Evolutionary conservation across 2,888 invertebrate species (phyloP).

Genomic region (Druceiella hillmani): DNA sequence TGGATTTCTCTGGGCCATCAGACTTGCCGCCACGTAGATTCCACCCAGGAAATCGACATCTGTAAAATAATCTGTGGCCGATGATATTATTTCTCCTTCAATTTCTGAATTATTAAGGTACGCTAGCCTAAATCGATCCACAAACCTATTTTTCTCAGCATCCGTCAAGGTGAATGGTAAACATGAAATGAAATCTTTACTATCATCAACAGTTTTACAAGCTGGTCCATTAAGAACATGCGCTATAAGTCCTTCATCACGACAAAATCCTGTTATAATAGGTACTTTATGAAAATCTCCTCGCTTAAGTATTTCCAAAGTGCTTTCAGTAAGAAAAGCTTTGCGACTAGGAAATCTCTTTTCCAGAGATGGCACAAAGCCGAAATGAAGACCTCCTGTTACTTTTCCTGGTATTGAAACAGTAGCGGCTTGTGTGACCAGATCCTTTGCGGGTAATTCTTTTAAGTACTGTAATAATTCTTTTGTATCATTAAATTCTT

Average conservation of each 20-base stretch:
- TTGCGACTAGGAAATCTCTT: constrained; percentile 35
- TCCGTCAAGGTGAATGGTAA: constrained; percentile 34
- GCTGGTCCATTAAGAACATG: constrained; percentile 23
- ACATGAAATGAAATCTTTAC: too few species aligned
- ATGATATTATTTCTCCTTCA: constrained; percentile 34
- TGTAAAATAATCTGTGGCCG: constrained; percentile 42
- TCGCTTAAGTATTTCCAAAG: constrained; percentile 33
- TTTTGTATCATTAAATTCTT: constrained; percentile 27
- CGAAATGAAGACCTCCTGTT: constrained; percentile 40
- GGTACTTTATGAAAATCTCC: constrained; percentile 47
- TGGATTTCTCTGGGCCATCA: constrained; percentile 34
- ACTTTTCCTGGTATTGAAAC: constrained; percentile 26
- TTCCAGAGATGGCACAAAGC: constrained; percentile 45
- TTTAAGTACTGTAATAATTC: constrained; percentile 35
- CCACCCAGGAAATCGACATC: constrained; percentile 47
- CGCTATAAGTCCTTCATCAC: constrained; percentile 42
- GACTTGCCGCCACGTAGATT: constrained; percentile 31
- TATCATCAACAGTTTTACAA: constrained; percentile 17
- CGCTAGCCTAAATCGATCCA: constrained; percentile 33
- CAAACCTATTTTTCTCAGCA: constrained; percentile 29
- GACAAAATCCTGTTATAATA: constrained; percentile 44
- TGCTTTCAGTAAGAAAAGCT: constrained; percentile 39
- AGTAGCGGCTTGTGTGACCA: constrained; percentile 33
- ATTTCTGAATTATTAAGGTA: constrained; percentile 41
- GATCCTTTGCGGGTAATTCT: constrained; percentile 31